Evolutionary conservation across 2,113 vertebrate genomes (phyloP).

Genomic region (Pteropus alecto): DNA sequence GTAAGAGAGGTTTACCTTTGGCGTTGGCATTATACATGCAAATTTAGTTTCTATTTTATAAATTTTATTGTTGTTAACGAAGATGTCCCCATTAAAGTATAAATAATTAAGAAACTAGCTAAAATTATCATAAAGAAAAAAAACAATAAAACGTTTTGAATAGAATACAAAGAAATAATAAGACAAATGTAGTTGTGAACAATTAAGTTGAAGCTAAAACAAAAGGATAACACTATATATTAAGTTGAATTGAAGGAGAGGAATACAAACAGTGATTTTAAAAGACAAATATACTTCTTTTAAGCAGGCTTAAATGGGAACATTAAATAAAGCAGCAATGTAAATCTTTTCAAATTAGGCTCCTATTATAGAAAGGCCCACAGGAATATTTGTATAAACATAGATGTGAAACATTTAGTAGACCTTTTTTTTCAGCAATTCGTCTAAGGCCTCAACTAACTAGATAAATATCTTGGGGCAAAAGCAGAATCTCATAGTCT

Average conservation of each 20-base stretch:
- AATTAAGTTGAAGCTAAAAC: background rate
- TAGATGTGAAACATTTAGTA: background rate
- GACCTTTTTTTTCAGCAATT: background rate
- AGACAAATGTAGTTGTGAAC: background rate
- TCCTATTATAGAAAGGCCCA: background rate
- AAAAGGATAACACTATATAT: background rate
- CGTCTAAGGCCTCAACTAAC: background rate
- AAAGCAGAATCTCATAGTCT: background rate
- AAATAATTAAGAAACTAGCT: background rate
- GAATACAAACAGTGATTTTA: background rate
- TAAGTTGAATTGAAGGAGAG: background rate
- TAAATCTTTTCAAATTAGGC: background rate
- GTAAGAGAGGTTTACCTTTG: background rate
- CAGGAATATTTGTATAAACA: background rate
- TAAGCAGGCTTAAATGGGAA: background rate
- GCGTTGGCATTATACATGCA: background rate
- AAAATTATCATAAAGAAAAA: background rate
- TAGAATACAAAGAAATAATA: background rate
- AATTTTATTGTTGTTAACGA: background rate
- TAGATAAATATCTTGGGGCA: background rate
- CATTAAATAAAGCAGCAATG: constrained; percentile 21
- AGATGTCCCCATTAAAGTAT: background rate
- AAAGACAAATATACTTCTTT: background rate
- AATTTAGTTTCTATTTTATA: background rate
- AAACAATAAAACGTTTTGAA: background rate